A percentile compares a stretch with the other conserved stretches of the same genome.
Conservation (phyloP, 2,888 invertebrate genomes). For the Dugesia japonica region DNA sequence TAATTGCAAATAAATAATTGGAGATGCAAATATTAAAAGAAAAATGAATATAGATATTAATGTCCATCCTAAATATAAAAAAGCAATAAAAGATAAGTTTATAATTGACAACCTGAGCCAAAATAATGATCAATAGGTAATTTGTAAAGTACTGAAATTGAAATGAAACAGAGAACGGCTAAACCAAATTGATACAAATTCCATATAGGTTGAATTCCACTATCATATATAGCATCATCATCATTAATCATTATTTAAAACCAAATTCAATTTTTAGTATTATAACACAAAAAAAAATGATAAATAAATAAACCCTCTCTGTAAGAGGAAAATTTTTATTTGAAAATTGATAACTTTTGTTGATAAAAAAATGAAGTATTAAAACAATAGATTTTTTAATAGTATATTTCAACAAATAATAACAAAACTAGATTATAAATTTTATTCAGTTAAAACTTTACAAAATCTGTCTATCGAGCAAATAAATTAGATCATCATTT, state of each 20-base stretch:
- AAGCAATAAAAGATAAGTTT: background rate
- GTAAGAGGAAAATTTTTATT: too few relatives aligned
- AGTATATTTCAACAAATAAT: too few relatives aligned
- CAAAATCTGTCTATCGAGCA: background rate
- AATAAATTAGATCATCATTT: background rate
- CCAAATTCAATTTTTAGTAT: too few relatives aligned
- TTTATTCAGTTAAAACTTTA: background rate
- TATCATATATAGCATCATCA: slow-evolving; percentile 25
- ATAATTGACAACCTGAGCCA: slow-evolving; percentile 28
- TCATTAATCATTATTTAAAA: slow-evolving; percentile 1
- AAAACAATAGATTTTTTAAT: too few relatives aligned
- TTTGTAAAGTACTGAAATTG: slow-evolving; percentile 28
- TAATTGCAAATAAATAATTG: slow-evolving; percentile 34
- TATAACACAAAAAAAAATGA: too few relatives aligned
- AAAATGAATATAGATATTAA: slow-evolving; percentile 28
- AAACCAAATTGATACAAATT: slow-evolving; percentile 30
- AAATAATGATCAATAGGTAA: slow-evolving; percentile 32
- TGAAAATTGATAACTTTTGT: too few relatives aligned
- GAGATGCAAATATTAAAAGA: slow-evolving; percentile 30
- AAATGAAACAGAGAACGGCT: slow-evolving; percentile 27
- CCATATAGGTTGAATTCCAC: slow-evolving; percentile 23
- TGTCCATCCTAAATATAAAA: slow-evolving; percentile 32
- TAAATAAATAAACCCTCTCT: too few relatives aligned
- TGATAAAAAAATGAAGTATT: too few relatives aligned
- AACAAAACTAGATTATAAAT: too few relatives aligned